Percentiles rank a stretch among this genome's conserved stretches.
Evolutionary conservation across 2,113 vertebrate species (phyloP).

Genomic region (Talpa occidentalis): DNA sequence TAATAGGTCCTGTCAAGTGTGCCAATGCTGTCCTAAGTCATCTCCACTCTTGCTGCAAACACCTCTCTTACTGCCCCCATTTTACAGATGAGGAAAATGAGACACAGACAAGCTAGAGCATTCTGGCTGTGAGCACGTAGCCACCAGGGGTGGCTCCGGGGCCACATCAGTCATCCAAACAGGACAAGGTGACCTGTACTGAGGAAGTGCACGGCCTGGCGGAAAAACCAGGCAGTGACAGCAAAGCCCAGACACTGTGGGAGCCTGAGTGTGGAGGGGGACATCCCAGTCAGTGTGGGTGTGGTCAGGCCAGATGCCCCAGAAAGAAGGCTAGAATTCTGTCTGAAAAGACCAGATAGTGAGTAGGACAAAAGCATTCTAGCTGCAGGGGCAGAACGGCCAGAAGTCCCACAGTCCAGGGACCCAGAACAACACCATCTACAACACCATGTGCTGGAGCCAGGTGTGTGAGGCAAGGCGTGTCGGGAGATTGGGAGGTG

Average conservation of each 20-base stretch:
- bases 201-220: neutral
- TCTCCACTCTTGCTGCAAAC: no score
- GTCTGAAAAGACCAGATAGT: neutral
- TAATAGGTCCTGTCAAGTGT: neutral
- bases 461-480: neutral
- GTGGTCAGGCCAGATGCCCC: neutral
- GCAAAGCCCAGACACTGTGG: neutral
- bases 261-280: neutral
- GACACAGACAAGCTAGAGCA: neutral
- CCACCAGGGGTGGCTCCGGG: neutral
- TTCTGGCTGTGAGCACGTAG: neutral
- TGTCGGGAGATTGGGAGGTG: neutral
- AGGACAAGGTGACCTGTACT: neutral
- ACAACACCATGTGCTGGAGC: no score
- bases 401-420: neutral
- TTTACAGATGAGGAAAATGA: neutral
- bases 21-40: neutral
- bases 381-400: neutral
- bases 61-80: neutral
- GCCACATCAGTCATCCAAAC: neutral
- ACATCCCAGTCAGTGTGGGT: no score
- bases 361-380: no score
- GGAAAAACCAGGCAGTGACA: neutral
- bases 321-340: neutral
- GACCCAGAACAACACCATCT: neutral